Evolutionary conservation across 2,113 vertebrate genomes (phyloP), one percentile per base, ranked within the genome.

Genomic region (Todiramphus chloris): DNA sequence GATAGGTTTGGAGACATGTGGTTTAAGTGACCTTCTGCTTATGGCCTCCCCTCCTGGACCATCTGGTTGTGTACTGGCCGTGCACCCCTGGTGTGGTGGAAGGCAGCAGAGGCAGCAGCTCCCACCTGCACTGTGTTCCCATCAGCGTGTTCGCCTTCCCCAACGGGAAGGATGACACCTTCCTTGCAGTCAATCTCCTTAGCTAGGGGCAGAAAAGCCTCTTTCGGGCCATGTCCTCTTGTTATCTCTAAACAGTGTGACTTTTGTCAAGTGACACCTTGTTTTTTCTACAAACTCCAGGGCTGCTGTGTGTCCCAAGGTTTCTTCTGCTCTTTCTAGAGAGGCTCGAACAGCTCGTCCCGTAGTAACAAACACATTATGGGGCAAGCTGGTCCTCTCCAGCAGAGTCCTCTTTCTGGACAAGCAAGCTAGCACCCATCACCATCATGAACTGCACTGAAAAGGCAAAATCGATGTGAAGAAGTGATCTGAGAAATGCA

Each of bases 21-120:
- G 39, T 23, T 58, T 6, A 39, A 76, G 21, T 11, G 15, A 44
- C n/a, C 6, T 8, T 56, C 35, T 73, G 39, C 21, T 86, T 20
- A 60, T 24, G 28, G 10, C 24, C 24, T 33, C 16, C 8, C 4
- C 5, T 4, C 21, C 31, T 50, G 21, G 33, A 24, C 16, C 17
- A 1, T 1, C 18, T 3, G 55, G 8, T 0, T 55, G 6, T 6
- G 10, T 15, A 28, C 6, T 9, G 9, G 2, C 25, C 4, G 1
- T 30, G 6, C 27, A 16, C 35, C 1, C 7, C 69, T n/a, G 19
- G 2, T 12, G 4, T 2, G 28, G 31, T 44, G 48, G 55, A 43
- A 92, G 53, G 30, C 35, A 80, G 41, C 67, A 72, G 17, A 66
- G 30, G 74, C 30, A 82, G 62, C 13, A 28, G 55, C 53, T 48